Base-by-base conservation (phyloP, 30 jellyfish, hydroid and myxozoan genomes). In the Aurelia aurita complex sp. Pacific region DNA sequence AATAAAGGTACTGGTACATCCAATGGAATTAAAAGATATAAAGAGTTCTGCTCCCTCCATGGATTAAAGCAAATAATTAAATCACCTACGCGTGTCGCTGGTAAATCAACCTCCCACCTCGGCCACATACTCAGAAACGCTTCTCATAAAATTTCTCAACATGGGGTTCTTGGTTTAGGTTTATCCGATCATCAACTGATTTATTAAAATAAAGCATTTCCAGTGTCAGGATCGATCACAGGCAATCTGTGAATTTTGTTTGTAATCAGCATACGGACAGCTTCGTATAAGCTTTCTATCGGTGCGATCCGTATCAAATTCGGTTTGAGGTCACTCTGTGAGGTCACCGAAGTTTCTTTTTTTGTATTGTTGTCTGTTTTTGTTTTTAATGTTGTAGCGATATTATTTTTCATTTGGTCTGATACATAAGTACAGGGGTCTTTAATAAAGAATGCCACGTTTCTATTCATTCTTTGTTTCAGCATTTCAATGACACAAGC, bases 161-260 rank as follows among this genome's bases (percentile, higher is more conserved):
- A 23, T 23, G 29, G 29, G 29, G 29, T 23, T 23, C 29, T 23
- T 23, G 29, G 29, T 23, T 23, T 23, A 23, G 29, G 29, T 23
- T 23, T 23, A 23, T 23, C 29, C 29, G 29, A 23, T 23, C 29
- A 23, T 23, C 29, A 23, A 23, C 29, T 23, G 29, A 23, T 23
- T 23, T 23, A 23, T 23, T 23, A 23, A 76, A 74, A 93, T 64
- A 93, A 36, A 17, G 98, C 94, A 80, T 93, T 89, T 14, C 97
- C 97, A 61, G 98, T 93, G 9, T 77, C 91, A 16, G 96, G 96
- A 60, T 93, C 98, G 78, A 93, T 88, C 42, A 88, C 97, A 7
- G 98, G 97, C 82, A 93, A 87, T 51, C 98, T 94, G 92, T 93
- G 98, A 78, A 93, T 93, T 70, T 82, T 92, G 75, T 92, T 92